phyloP scores from a whole-genome alignment of 2,888 invertebrate genomes.

The Phytoseiulus persimilis region DNA sequence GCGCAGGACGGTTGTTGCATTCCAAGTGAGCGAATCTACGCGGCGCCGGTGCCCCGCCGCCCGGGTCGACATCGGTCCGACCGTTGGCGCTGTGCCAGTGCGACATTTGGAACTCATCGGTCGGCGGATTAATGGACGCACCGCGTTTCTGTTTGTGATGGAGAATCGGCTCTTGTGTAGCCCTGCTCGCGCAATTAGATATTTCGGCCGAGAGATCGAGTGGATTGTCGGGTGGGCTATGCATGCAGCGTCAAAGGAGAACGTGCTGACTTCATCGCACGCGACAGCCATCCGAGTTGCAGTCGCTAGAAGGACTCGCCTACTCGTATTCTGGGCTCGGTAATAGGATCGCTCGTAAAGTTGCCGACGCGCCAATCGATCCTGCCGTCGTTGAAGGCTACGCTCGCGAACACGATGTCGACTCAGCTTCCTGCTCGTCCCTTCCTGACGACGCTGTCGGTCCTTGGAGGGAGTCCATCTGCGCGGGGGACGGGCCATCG shows the following conservation, averaged over 20 bases:
- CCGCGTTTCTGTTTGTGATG: neutral
- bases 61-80: too few species aligned
- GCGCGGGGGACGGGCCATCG: too few species aligned
- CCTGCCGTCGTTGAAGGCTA: too few species aligned
- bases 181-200: neutral
- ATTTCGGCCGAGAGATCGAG: neutral
- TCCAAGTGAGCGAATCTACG: neutral
- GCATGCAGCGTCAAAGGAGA: neutral
- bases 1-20: neutral
- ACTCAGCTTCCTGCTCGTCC: neutral
- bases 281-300: neutral
- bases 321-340: too few species aligned
- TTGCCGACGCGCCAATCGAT: neutral
- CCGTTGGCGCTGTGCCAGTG: neutral
- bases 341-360: too few species aligned
- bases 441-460: neutral
- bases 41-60: neutral
- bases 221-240: neutral
- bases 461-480: neutral
- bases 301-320: neutral
- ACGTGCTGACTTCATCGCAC: neutral
- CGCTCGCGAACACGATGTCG: neutral
- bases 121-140: neutral
- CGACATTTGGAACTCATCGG: neutral
- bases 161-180: too few species aligned